Evolutionary conservation across 2,888 invertebrate genomes (phyloP).

Genomic region (Orthosia cruda): DNA sequence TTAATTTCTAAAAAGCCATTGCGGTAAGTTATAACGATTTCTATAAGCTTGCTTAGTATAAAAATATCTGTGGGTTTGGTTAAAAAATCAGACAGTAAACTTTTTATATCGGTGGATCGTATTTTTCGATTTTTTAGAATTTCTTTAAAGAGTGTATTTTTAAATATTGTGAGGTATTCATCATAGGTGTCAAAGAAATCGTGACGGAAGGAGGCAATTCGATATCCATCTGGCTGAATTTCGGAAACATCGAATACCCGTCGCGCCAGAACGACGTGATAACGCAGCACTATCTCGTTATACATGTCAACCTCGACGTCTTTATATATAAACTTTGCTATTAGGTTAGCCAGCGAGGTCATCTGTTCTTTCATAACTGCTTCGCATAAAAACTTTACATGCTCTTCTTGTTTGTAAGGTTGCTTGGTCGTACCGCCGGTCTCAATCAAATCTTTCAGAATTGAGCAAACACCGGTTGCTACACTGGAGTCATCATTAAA

Average conservation of each 20-base stretch:
- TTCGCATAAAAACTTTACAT: slow-evolving; percentile 33
- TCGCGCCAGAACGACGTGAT: slow-evolving; percentile 51
- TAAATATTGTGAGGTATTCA: slow-evolving; percentile 36
- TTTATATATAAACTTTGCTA: not conserved
- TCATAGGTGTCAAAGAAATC: slow-evolving; percentile 40
- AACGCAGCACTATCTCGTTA: slow-evolving; percentile 36
- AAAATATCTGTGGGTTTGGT: not conserved
- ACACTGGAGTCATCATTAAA: not conserved
- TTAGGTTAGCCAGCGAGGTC: slow-evolving; percentile 15
- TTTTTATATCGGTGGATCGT: not conserved
- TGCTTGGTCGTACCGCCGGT: slow-evolving; percentile 25
- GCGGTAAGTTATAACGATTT: slow-evolving; percentile 26
- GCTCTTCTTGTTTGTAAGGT: not conserved
- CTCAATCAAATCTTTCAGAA: not conserved
- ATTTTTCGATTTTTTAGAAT: not conserved
- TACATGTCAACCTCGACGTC: not conserved
- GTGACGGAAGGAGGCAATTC: slow-evolving; percentile 31
- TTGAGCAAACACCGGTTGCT: not conserved
- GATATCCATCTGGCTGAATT: slow-evolving; percentile 20
- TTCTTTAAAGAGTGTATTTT: slow-evolving; percentile 23
- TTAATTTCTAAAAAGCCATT: slow-evolving; percentile 29
- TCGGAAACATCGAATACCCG: slow-evolving; percentile 43
- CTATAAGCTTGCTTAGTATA: slow-evolving; percentile 45
- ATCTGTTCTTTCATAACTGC: slow-evolving; percentile 35
- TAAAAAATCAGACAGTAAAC: not conserved